Base-by-base conservation (phyloP, 2,888 invertebrate species). In the Epirrita christyi region DNA sequence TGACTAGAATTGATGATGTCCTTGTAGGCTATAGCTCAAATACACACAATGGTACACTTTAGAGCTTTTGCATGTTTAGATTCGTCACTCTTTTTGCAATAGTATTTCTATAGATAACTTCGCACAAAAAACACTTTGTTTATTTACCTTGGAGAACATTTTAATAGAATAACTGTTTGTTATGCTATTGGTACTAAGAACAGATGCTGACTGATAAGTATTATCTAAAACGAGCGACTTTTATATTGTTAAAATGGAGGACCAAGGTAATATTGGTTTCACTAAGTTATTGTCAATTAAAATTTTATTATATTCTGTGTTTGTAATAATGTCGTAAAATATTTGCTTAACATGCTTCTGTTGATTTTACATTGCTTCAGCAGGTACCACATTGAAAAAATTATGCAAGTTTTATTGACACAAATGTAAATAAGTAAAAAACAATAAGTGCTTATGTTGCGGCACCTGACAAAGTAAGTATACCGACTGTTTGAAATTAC, bases 221-320 rank as follows among this genome's bases (percentile, higher is more conserved):
- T 70, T 72, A 59, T 64, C 67, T 71, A 75, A 74, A 75, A 76
- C 66, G 78, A 68, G 71, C 77, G 75, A 76, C 86, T 88, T 91
- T 87, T 90, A 91, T 91, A 91, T 84, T 75, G 71, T 75, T 75
- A 79, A 75, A 75, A 82, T 82, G 76, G 63, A 76, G 81, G 72
- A 71, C 78, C 89, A 90, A 89, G 88, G 88, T 83, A 78, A 89
- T 80, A 77, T 78, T 73, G 86, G 84, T 89, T 88, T 88, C 89
- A 78, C 85, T 80, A 80, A 81, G 70, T 74, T 74, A 75, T 78
- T 71, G 58, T 66, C 73, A 74, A 70, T 75, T 73, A 71, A 80
- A 76, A 78, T 4, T 21, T 21, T 21, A 21, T 79, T 75, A 77
- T 80, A 72, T 76, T 74, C 67, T 67, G 71, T 60, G 69, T 70